Evolutionary conservation across 2,797 vertebrate species (phyloP).

Genomic region (Orientallactaga sibirica): DNA sequence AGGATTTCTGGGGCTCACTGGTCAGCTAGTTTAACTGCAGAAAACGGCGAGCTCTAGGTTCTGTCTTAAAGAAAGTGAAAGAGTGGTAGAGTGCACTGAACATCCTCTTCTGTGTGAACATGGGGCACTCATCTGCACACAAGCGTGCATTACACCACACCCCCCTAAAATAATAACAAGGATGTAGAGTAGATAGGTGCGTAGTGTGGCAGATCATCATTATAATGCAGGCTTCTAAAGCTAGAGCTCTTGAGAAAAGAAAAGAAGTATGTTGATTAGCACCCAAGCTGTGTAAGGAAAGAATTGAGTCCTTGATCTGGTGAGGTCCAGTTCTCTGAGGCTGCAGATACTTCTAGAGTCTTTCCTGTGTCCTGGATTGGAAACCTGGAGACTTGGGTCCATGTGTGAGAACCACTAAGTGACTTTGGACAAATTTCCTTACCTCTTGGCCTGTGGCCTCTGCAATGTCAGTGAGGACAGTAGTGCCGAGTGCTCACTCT

Average conservation of each 20-base stretch:
- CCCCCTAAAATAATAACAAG: no score
- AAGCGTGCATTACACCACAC: no score
- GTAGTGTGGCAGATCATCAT: background rate
- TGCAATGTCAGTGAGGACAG: background rate
- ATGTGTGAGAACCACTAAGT: background rate
- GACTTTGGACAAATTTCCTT: background rate
- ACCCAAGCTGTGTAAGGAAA: background rate
- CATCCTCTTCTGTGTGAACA: no score
- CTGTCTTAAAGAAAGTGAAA: background rate
- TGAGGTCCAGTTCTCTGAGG: background rate
- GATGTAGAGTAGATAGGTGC: conserved; percentile 1
- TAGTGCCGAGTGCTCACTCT: background rate
- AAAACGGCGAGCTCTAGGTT: no score
- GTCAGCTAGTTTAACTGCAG: no score
- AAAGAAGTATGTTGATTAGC: background rate
- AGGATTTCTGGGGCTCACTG: no score
- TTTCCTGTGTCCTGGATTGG: background rate
- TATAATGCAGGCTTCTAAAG: conserved; percentile 49
- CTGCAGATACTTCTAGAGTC: background rate
- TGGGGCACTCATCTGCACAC: no score
- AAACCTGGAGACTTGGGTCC: background rate
- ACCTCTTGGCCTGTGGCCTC: background rate
- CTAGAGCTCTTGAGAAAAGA: conserved; percentile 3
- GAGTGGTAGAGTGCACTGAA: background rate
- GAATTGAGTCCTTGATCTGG: background rate